Base-by-base conservation (phyloP, 2,113 vertebrate species). In the Notarius quadriscutis region DNA sequence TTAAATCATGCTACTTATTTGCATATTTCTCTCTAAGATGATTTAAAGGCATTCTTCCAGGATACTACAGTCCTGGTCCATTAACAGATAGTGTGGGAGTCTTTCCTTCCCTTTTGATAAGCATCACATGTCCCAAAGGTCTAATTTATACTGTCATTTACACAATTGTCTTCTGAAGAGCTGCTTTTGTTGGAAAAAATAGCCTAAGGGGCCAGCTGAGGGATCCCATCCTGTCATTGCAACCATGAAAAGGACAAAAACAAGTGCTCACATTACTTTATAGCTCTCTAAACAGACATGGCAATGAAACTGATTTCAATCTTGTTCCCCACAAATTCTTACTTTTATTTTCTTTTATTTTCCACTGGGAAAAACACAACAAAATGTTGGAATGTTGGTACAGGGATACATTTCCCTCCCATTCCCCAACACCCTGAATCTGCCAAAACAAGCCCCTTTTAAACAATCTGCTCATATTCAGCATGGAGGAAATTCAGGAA, bases 361-460 rank as follows among this genome's bases (percentile, higher is more conserved):
- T 93, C 91, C 89, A 86, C 27, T 1, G 89, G 93, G 94, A 93
- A 93, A 92, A 93, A 93, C 92, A 92, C 91, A 92, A 90, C 90
- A 90, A 91, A 95, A 92, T 90, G 81, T 87, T 89, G 93, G 94
- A 96, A 95, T 95, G 94, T 92, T 91, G 90, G 88, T 92, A 71
- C 85, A 74, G 83, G 89, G 89, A 92, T 93, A 89, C 83, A 53
- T 88, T 41, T 22, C 51, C 58, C 74, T 82, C 77, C 63, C 27
- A 1, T 81, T 88, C 91, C 90, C 60, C 88, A 89, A 82, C 89
- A 92, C 85, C 85, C 91, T 71, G 5, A 88, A 92, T 85, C 92
- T 92, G 94, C 93, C 94, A 95, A 95, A 95, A 94, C 92, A 95
- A 95, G 94, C 92, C 87, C 41, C 83, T 88, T 91, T 92, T 93